Conservation (phyloP, 2,113 vertebrate genomes). For the Phycodurus eques region DNA sequence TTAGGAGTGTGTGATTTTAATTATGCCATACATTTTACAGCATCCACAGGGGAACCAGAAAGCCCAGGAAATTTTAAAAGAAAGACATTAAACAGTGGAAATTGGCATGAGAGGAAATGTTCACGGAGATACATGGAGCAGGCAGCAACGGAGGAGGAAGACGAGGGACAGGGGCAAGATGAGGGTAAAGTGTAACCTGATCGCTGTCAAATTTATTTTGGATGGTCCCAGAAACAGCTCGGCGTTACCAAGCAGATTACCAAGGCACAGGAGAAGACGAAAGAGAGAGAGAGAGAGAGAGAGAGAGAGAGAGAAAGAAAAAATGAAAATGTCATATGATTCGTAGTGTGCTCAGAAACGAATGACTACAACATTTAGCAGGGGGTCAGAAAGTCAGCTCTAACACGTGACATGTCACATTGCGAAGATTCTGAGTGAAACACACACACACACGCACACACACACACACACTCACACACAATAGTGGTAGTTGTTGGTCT, state of each 20-base stretch:
- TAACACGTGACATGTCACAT: neutral
- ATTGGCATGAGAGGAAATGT: slow-evolving; percentile 21
- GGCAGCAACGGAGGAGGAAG: neutral
- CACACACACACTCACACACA: neutral
- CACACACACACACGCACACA: slow-evolving; percentile 29
- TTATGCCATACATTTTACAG: slow-evolving; percentile 61
- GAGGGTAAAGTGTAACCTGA: slow-evolving; percentile 51
- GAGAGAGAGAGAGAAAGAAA: neutral
- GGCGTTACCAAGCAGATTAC: slow-evolving; percentile 59
- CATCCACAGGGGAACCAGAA: slow-evolving; percentile 31
- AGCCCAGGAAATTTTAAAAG: slow-evolving; percentile 37
- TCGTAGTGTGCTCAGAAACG: neutral
- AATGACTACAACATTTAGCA: neutral
- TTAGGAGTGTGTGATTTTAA: slow-evolving; percentile 68
- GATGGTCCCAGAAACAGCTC: slow-evolving; percentile 67
- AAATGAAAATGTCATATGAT: neutral
- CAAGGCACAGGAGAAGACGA: slow-evolving; percentile 18
- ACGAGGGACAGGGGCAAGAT: slow-evolving; percentile 11
- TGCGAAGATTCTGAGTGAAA: neutral
- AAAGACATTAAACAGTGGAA: slow-evolving; percentile 30
- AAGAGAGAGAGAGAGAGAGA: neutral
- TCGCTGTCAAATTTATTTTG: slow-evolving; percentile 67
- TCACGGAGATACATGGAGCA: slow-evolving; percentile 8
- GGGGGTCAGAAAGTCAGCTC: neutral
- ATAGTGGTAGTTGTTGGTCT: slow-evolving; percentile 14